Base-by-base conservation (phyloP, 2,113 vertebrate species). In the Lophochroa leadbeateri region DNA sequence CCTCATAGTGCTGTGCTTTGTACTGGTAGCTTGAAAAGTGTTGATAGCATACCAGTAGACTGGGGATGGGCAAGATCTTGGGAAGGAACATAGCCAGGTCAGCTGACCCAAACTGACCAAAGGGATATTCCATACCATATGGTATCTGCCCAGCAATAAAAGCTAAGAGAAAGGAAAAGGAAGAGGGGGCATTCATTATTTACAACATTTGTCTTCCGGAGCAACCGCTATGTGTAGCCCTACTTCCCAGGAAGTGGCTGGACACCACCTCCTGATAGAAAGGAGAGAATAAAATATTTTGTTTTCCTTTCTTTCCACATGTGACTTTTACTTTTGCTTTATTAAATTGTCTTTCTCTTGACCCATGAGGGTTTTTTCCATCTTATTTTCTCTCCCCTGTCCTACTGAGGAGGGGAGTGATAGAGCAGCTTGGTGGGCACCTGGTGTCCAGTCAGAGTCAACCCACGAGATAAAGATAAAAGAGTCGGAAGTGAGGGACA, bases 121-220 rank as follows among this genome's bases (percentile, higher is more conserved):
- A 35, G 37, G 52, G n/a, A 9, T 27, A 8, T 47, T 53, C 17
- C 25, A 12, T n/a, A 35, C 16, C 5, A 8, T 13, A 9, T 16
- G 20, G 33, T 41, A n/a, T 16, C 68, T 68, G 39, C 44, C 72
- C 28, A 52, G 11, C 39, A 41, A 11, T 27, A 41, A 27, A 33
- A 27, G 46, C 19, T 67, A 16, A 53, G 39, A 47, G 60, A 61
- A 86, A 86, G 39, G 11, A 60, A 14, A 18, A 47, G 29, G 33
- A 82, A 41, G 49, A 23, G 18, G 9, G 0, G 1, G 7, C 20
- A 28, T 35, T 68, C 0, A 0, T 41, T 68, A 16, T 35, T 91
- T 75, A 46, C 35, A 67, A 6, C 3, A 4, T 64, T 39, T 64
- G 10, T 49, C 13, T 25, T 76, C 27, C 0, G 0, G 29, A 74